phyloP scores from a whole-genome alignment of 2,888 invertebrate genomes.

The Hartigia nigra region DNA sequence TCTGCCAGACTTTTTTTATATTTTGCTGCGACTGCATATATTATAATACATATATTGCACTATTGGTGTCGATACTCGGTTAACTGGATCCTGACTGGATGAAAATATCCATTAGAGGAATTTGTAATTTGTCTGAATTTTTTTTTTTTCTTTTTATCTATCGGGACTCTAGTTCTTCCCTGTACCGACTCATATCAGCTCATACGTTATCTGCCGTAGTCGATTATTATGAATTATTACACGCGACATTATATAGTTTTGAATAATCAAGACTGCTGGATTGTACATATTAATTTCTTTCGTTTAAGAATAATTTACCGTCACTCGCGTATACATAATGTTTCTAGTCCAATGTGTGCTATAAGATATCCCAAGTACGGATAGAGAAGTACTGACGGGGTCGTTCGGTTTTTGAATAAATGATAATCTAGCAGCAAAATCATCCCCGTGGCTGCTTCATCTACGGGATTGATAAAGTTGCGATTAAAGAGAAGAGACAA shows the following conservation, averaged over 20 bases:
- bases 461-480: not conserved
- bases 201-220: not conserved
- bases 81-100: not conserved
- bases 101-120: not conserved
- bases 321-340: slow-evolving; percentile 31
- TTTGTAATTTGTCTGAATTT: not conserved
- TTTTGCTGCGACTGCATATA: not conserved
- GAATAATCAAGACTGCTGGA: slow-evolving; percentile 45
- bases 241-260: slow-evolving; percentile 24
- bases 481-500: not conserved
- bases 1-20: not conserved
- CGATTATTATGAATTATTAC: not conserved
- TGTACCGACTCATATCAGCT: not conserved
- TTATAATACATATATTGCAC: not conserved
- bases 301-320: slow-evolving; percentile 36
- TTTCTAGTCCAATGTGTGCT: slow-evolving; percentile 46
- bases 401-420: not conserved
- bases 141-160: not conserved
- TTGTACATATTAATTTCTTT: slow-evolving; percentile 41
- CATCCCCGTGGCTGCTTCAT: not conserved
- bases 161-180: not conserved
- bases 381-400: not conserved
- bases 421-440: not conserved
- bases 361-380: slow-evolving; percentile 10
- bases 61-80: not conserved